Evolutionary conservation across 2,797 vertebrate species (phyloP), one percentile per base, ranked within the genome.

Genomic region (Heliangelus exortis): DNA sequence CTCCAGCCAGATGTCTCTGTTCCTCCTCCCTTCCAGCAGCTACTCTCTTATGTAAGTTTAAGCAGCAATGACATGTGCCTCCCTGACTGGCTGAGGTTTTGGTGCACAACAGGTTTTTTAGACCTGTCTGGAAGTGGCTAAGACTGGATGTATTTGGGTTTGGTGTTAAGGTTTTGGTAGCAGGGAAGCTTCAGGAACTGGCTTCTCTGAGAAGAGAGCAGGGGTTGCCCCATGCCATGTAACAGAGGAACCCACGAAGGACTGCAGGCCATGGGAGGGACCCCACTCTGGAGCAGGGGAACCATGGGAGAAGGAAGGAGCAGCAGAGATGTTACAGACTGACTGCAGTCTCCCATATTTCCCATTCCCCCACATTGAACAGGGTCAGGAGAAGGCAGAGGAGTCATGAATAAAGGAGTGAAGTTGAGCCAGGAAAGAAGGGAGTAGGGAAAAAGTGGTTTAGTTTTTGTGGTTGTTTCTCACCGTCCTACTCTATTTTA

Each of bases 201-300:
- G 13, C n/a, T 14, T 50, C 11, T 31, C 10, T 39, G 16, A 45
- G 36, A 39, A 41, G 5, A 61, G 33, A 59, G 29, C 5, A 12
- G 9, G 3, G 17, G 33, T 54, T 68, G 23, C 18, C 21, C 20
- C 15, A n/a, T 23, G 22, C 21, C 4, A 0, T 10, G 1, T 31
- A 54, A 67, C 15, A 36, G 18, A 36, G 26, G 10, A 48, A 31
- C 29, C 54, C 8, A 62, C 12, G 33, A 67, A 48, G 47, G 18
- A 59, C 33, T 28, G 36, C 14, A 61, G 43, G 11, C 9, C 58
- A 14, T 4, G 6, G 31, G 26, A 82, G 14, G 12, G 8, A 61
- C 15, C 5, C 16, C 23, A 39, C 0, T 2, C 34, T 39, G 31
- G 14, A 61, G 17, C 25, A 54, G 8, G 28, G 18, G 4, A 84